phyloP scores from a whole-genome alignment of 2,797 vertebrate genomes.

The Falco novaeseelandiae region DNA sequence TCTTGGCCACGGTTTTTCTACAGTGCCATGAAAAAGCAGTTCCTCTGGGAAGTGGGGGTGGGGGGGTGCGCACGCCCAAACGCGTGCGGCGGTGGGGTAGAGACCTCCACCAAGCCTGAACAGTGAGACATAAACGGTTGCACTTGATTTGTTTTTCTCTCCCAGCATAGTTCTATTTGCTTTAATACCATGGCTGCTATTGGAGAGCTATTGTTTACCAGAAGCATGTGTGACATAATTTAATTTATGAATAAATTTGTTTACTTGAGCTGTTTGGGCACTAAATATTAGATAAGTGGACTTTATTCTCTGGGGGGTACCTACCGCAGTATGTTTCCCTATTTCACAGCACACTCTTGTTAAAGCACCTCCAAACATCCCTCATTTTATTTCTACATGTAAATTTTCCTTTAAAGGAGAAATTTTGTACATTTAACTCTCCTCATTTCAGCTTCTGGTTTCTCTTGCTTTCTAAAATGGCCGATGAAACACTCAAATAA shows the following conservation, averaged over 20 bases:
- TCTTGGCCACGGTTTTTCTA: background rate
- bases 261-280: conserved; percentile 5
- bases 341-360: background rate
- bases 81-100: background rate
- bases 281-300: background rate
- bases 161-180: background rate
- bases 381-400: background rate
- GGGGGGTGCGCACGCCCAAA: background rate
- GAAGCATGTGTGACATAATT: background rate
- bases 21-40: background rate
- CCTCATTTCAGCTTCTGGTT: background rate
- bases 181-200: background rate
- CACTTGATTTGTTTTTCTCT: conserved; percentile 5
- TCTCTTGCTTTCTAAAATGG: background rate
- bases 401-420: background rate
- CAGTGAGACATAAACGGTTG: background rate
- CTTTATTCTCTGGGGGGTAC: background rate
- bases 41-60: background rate
- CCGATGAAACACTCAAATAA: background rate
- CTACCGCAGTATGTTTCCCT: background rate
- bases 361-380: background rate
- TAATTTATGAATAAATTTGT: background rate
- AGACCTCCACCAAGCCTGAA: background rate
- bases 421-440: background rate
- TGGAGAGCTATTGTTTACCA: conserved; percentile 29